Conservation (phyloP, 2,113 vertebrate species). For the Hippocampus zosterae region DNA sequence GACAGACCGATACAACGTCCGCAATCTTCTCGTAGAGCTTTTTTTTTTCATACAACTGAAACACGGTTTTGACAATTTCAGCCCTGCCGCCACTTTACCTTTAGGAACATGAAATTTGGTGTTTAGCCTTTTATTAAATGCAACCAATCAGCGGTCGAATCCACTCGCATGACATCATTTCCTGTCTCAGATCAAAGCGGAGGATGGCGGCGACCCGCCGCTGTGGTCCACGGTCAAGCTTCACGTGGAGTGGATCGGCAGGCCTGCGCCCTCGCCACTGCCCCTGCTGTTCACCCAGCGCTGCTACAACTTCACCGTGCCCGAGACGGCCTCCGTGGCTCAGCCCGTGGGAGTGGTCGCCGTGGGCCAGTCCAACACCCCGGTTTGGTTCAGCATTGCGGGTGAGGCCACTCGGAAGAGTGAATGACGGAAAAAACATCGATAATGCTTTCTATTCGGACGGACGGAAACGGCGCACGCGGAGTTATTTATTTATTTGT, state of each 20-base stretch:
- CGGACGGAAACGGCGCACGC: not conserved
- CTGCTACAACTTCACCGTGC: slow-evolving; percentile 88
- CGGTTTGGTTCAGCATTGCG: slow-evolving; percentile 90
- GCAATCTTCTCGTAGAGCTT: not conserved
- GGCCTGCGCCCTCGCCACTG: slow-evolving; percentile 74
- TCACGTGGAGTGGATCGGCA: slow-evolving; percentile 91
- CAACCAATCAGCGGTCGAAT: not conserved
- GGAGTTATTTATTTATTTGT: slow-evolving; percentile 2
- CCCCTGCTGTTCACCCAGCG: slow-evolving; percentile 84
- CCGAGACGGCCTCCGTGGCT: slow-evolving; percentile 85
- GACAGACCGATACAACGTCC: no score
- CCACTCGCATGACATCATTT: not conserved
- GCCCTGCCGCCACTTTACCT: not conserved
- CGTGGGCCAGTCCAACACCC: slow-evolving; percentile 82
- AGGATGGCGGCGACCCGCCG: slow-evolving; percentile 86
- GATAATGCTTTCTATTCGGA: not conserved
- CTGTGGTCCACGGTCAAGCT: slow-evolving; percentile 87
- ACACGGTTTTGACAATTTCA: not conserved
- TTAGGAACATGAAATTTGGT: not conserved
- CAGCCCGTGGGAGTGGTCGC: slow-evolving; percentile 90
- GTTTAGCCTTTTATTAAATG: no score
- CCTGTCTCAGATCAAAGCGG: slow-evolving; percentile 84
- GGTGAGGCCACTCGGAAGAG: slow-evolving; percentile 72
- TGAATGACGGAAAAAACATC: not conserved
- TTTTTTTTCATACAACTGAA: not conserved